These are phyloP conservation scores for Dryobota labecula DNA, from an alignment of 2,888 invertebrate species.

Conservation along the genomic window DNA sequence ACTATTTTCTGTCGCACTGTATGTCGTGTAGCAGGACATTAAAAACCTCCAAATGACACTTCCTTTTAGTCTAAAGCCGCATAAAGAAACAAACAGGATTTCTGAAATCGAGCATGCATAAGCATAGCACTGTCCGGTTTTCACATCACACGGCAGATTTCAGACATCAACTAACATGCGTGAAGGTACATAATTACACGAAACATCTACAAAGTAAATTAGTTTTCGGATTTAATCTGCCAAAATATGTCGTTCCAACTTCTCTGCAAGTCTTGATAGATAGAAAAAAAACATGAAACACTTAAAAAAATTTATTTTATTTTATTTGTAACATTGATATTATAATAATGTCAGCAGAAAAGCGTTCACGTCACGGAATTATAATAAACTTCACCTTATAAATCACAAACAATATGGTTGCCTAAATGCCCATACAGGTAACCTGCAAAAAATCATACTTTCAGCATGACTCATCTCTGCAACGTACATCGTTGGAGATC, in stretches of 20 bases:
- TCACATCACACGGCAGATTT: not conserved
- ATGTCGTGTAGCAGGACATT: not conserved
- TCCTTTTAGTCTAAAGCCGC: too few relatives aligned
- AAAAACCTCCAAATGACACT: too few relatives aligned
- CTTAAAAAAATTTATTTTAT: conserved; percentile 2
- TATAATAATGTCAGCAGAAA: not conserved
- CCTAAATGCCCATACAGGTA: conserved; percentile 8
- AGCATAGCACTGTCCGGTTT: not conserved
- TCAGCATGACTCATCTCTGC: conserved; percentile 3
- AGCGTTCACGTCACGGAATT: not conserved
- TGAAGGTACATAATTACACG: conserved; percentile 22
- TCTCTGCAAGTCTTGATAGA: not conserved
- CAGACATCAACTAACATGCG: not conserved
- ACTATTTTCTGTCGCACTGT: too few relatives aligned
- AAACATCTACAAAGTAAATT: conserved; percentile 25
- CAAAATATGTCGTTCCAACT: conserved; percentile 16
- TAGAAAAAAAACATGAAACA: not conserved
- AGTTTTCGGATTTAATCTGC: conserved; percentile 15
- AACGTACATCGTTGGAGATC: not conserved
- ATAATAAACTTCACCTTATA: not conserved
- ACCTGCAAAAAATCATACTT: not conserved
- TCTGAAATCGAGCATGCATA: not conserved
- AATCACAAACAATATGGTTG: not conserved
- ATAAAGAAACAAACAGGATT: not conserved
- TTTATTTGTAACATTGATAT: not conserved